Base-by-base conservation (phyloP, 2,797 vertebrate species). In the Clangula hyemalis region DNA sequence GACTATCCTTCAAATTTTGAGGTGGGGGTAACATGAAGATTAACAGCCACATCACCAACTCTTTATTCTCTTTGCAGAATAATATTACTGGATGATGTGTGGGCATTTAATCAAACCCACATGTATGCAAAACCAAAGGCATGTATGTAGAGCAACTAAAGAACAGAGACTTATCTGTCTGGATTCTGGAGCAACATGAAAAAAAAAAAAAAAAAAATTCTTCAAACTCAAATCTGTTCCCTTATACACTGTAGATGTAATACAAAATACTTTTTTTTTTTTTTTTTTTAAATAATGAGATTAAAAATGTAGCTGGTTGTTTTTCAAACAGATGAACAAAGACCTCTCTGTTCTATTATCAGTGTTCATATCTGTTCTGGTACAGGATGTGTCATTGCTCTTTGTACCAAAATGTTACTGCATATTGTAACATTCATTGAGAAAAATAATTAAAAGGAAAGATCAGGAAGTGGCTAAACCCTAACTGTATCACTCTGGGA, bases 281-380 rank as follows among this genome's bases (percentile, higher is more conserved):
- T 68, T 58, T 84, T 47, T 47, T 47, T 22, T 93, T 90, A 41
- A 78, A 89, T n/a, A 85, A 77, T 89, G 19, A 87, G 57, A 64
- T 93, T 72, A 85, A 93, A 96, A 93, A 83, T 49, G n/a, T 66
- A 77, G 51, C 38, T 80, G 34, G 21, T 87, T 94, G 45, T 93
- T 92, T 92, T 94, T 83, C 51, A 79, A 92, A 75, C 38, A 77
- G 61, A 92, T 85, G 72, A 94, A 95, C 88, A 96, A 96, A 96
- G 65, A 80, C 75, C 19, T 85, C 54, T 89, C 54, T 94, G 75
- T 94, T 95, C 65, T 78, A 12, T 72, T 97, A 89, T 94, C 96
- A 87, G 60, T 74, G 11, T 5, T 85, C 45, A 20, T 94, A 95
- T 94, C 90, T 94, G 64, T 81, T 90, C 88, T 87, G 81, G 88